phyloP scores from a whole-genome alignment of 2,113 vertebrate genomes.

The Pituophis catenifer region DNA sequence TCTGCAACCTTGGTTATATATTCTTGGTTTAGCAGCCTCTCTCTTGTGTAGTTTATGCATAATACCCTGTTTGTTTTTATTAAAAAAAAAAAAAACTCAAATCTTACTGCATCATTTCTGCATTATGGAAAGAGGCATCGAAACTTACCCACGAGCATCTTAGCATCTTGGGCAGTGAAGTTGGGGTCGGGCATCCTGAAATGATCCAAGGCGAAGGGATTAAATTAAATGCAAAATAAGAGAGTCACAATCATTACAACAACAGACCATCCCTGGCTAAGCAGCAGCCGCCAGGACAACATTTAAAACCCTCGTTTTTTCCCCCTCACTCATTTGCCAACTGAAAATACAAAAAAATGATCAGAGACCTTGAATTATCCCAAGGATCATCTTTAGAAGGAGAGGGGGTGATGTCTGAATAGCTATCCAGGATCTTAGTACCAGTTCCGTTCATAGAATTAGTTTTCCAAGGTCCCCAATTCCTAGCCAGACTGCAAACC shows the following conservation, averaged over 20 bases:
- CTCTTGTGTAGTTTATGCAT: neutral
- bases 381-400: neutral
- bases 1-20: neutral
- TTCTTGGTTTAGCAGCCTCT: neutral
- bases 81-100: neutral
- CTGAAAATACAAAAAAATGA: neutral
- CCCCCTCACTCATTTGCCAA: neutral
- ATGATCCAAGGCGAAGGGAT: conserved; percentile 30
- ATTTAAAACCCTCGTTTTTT: too few species aligned
- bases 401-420: neutral
- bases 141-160: conserved; percentile 94
- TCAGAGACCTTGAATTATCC: neutral
- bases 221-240: neutral
- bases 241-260: neutral
- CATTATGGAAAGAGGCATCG: conserved; percentile 45
- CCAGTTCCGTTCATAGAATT: neutral
- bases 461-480: neutral
- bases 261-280: neutral
- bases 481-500: neutral
- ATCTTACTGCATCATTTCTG: neutral
- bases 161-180: conserved; percentile 92
- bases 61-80: neutral
- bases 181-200: conserved; percentile 92
- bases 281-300: neutral
- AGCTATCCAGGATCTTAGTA: neutral